These are phyloP conservation scores for Amia ocellicauda DNA, from an alignment of 2,113 vertebrate species.

Conservation along the genomic window DNA sequence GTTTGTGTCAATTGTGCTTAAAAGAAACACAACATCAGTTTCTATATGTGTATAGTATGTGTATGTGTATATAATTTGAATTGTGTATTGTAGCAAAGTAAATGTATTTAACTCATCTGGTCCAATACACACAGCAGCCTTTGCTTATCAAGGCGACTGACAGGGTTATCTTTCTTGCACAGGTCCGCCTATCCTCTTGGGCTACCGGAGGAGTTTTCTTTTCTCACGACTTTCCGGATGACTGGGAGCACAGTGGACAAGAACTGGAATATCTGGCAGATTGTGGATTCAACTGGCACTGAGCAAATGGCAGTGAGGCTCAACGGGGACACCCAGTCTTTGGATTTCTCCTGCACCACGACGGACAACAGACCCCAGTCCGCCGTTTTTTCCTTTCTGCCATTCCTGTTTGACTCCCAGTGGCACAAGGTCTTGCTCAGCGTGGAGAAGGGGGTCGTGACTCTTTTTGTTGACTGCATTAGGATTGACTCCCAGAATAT, in stretches of 20 bases:
- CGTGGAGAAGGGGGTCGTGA: slow-evolving; percentile 63
- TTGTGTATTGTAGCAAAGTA: no score
- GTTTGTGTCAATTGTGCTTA: no score
- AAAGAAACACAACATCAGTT: no score
- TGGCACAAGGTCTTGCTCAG: slow-evolving; percentile 82
- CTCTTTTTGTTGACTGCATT: slow-evolving; percentile 76
- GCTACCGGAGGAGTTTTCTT: slow-evolving; percentile 79
- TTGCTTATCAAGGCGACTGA: no score
- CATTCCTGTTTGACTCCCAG: slow-evolving; percentile 77
- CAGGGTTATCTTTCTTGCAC: not conserved
- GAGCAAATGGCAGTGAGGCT: slow-evolving; percentile 79
- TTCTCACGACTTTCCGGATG: slow-evolving; percentile 81
- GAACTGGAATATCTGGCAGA: slow-evolving; percentile 86
- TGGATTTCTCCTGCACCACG: slow-evolving; percentile 76
- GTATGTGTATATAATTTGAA: no score
- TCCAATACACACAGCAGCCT: no score
- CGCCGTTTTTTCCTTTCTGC: slow-evolving; percentile 61
- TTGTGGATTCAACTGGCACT: slow-evolving; percentile 71
- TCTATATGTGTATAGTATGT: no score
- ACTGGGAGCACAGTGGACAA: slow-evolving; percentile 69
- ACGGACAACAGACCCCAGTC: slow-evolving; percentile 60
- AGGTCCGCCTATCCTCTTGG: slow-evolving; percentile 77
- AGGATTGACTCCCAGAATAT: slow-evolving; percentile 66
- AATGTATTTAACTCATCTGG: no score
- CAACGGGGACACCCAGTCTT: slow-evolving; percentile 69